These are phyloP conservation scores for Channallabes apus DNA, from an alignment of 2,797 vertebrate species.

Conservation along the genomic window DNA sequence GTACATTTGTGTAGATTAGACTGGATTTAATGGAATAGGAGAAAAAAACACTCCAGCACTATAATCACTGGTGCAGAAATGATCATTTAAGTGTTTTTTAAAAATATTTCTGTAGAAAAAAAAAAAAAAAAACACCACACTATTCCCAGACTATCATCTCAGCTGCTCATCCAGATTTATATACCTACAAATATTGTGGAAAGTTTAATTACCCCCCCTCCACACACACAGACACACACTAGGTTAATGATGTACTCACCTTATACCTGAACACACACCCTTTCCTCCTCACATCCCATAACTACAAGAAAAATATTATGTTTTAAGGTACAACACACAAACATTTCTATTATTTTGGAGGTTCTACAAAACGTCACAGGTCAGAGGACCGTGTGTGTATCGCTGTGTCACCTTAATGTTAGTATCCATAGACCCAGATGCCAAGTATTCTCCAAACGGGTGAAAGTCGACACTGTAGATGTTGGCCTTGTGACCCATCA, in stretches of 20 bases:
- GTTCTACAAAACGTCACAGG: neutral
- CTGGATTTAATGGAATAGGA: too few species aligned
- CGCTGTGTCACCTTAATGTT: constrained; percentile 86
- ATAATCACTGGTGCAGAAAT: too few species aligned
- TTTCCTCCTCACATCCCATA: constrained; percentile 95
- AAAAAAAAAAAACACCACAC: too few species aligned
- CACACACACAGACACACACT: neutral
- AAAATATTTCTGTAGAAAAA: too few species aligned
- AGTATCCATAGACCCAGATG: constrained; percentile 92
- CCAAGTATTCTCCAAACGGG: constrained; percentile 88
- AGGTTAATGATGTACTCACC: constrained; percentile 68
- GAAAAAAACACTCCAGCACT: too few species aligned
- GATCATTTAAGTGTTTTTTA: too few species aligned
- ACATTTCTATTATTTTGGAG: neutral
- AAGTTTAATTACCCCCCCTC: too few species aligned
- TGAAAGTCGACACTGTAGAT: constrained; percentile 94
- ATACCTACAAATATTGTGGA: neutral
- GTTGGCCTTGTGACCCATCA: constrained; percentile 91
- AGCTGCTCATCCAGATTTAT: neutral
- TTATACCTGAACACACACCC: constrained; percentile 91
- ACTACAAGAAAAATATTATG: constrained; percentile 66
- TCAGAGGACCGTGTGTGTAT: neutral
- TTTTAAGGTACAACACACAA: neutral
- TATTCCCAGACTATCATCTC: neutral
- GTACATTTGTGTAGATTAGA: too few species aligned